Conservation (phyloP, 1,140 invertebrate species). For the Heterodera schachtii region DNA sequence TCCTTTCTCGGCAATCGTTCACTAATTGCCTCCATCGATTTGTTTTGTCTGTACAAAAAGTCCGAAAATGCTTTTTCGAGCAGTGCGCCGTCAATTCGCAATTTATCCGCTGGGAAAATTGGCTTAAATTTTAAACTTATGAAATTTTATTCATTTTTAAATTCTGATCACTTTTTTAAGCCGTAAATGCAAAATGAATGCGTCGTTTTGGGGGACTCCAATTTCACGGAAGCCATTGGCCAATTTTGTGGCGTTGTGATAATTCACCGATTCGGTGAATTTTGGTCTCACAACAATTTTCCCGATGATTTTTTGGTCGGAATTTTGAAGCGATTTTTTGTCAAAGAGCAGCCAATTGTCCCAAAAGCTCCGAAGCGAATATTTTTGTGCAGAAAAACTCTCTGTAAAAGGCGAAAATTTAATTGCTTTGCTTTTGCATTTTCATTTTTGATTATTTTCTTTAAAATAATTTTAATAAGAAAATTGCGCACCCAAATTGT, state of each 20-base stretch:
- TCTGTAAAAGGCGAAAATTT: not conserved
- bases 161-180: not conserved
- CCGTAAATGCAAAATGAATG: not conserved
- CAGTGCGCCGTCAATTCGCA: not conserved
- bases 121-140: not conserved
- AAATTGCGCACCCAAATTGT: not conserved
- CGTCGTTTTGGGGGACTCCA: not conserved
- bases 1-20: not conserved
- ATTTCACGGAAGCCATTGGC: not conserved
- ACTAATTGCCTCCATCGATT: not conserved
- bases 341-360: not conserved
- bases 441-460: not conserved
- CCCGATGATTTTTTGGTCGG: not conserved
- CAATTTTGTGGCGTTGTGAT: not conserved
- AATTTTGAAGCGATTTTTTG: not conserved
- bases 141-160: not conserved
- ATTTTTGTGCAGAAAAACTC: not conserved
- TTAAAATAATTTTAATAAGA: too few relatives aligned
- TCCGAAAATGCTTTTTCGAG: not conserved
- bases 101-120: not conserved
- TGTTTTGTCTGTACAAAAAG: not conserved
- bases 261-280: conserved; percentile 6
- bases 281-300: conserved; percentile 2
- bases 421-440: not conserved
- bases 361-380: not conserved